phyloP scores from a whole-genome alignment of 1,140 invertebrate genomes.

The Calephelis virginiensis region DNA sequence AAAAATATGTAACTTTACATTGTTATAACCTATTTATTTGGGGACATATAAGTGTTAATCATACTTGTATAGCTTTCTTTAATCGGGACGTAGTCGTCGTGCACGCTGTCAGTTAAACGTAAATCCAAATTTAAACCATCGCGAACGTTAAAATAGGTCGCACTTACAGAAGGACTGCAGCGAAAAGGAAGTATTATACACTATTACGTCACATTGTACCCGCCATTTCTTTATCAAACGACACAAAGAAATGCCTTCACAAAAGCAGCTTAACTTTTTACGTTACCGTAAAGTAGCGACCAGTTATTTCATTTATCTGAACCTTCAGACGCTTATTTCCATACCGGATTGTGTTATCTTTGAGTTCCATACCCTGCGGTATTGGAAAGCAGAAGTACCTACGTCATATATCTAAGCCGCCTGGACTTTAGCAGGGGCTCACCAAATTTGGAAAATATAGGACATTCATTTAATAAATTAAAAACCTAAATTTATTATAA shows the following conservation, averaged over 20 bases:
- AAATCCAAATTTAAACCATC: too few relatives aligned
- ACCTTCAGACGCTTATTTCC: slow-evolving; percentile 20
- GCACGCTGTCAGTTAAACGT: too few relatives aligned
- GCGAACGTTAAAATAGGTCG: too few relatives aligned
- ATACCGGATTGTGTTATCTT: slow-evolving; percentile 26
- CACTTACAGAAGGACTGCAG: background rate
- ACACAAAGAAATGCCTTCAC: slow-evolving; percentile 16
- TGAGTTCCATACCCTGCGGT: slow-evolving; percentile 23
- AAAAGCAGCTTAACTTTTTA: slow-evolving; percentile 23
- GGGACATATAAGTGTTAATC: too few relatives aligned
- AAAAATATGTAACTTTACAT: too few relatives aligned
- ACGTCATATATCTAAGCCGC: slow-evolving; percentile 26
- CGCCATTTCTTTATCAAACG: slow-evolving; percentile 2
- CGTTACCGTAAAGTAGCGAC: slow-evolving; percentile 17
- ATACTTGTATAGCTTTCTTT: too few relatives aligned
- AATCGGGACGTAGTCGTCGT: too few relatives aligned
- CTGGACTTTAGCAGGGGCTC: slow-evolving; percentile 18
- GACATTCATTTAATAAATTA: background rate
- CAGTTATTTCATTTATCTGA: slow-evolving; percentile 20
- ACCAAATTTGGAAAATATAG: background rate
- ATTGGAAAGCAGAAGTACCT: slow-evolving; percentile 21
- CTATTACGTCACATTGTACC: slow-evolving; percentile 1
- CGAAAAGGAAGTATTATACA: background rate
- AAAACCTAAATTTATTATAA: too few relatives aligned
- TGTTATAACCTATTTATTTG: too few relatives aligned